A percentile compares a stretch with the other conserved stretches of the same genome.
Evolutionary conservation across 2,797 vertebrate genomes (phyloP).

Genomic region (Cryptoblepharus egeriae): DNA sequence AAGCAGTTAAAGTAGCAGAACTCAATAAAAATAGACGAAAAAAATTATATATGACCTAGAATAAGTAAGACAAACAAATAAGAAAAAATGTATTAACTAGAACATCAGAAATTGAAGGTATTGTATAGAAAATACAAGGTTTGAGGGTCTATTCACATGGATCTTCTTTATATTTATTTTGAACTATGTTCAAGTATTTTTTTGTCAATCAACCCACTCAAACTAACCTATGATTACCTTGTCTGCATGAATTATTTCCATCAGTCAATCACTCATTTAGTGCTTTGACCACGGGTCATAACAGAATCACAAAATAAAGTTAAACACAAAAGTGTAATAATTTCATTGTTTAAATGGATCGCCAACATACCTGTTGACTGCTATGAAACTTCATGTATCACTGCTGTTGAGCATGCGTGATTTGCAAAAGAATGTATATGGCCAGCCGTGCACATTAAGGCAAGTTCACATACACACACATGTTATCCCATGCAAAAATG

Average conservation of each 20-base stretch:
- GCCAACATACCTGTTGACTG: background rate
- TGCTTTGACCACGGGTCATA: background rate
- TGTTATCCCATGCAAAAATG: too few species aligned
- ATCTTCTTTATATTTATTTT: background rate
- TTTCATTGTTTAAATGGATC: background rate
- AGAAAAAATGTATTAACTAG: background rate
- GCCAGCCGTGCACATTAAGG: background rate
- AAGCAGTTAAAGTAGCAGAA: constrained; percentile 53
- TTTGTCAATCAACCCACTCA: background rate
- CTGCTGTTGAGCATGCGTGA: background rate
- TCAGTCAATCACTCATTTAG: background rate
- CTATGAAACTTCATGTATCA: background rate
- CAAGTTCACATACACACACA: background rate
- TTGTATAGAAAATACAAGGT: background rate
- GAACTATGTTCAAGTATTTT: background rate
- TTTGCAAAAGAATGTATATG: background rate
- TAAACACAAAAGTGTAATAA: background rate
- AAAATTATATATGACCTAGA: background rate
- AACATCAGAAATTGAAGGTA: background rate
- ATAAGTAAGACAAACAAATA: constrained; percentile 10
- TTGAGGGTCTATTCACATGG: background rate
- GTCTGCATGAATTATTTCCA: background rate
- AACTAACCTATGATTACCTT: background rate
- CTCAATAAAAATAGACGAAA: constrained; percentile 41
- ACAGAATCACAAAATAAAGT: background rate